Evolutionary conservation across 2,113 vertebrate species (phyloP).

Genomic region (Pitta sordida): DNA sequence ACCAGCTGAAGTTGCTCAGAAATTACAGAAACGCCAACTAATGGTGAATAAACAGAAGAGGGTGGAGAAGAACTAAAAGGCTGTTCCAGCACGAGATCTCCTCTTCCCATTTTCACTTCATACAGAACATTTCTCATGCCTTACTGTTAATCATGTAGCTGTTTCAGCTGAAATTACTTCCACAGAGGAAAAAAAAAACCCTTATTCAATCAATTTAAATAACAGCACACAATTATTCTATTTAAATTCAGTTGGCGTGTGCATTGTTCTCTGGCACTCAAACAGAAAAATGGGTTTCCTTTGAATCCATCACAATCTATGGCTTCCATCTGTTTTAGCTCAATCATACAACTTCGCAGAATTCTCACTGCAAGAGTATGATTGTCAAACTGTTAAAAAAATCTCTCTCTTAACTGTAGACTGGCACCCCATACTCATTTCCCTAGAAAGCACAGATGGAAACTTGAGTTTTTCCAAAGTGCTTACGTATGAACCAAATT

Average conservation of each 20-base stretch:
- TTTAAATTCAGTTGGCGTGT: constrained; percentile 13
- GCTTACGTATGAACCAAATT: not conserved
- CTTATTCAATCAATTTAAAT: not conserved
- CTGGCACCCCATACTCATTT: not conserved
- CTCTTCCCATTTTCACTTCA: not conserved
- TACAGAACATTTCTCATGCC: not conserved
- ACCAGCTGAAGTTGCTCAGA: not conserved
- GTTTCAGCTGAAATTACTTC: constrained; percentile 17
- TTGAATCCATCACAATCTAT: constrained; percentile 38
- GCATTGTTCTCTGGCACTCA: not conserved
- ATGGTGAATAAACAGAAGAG: not conserved
- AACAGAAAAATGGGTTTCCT: constrained; percentile 31
- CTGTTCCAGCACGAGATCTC: not conserved
- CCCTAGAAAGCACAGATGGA: not conserved
- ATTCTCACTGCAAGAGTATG: not conserved
- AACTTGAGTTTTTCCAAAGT: not conserved
- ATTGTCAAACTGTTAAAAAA: not conserved
- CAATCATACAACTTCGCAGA: constrained; percentile 12
- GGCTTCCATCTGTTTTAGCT: constrained; percentile 47
- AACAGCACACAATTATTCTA: constrained; percentile 9
- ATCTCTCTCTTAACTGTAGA: not conserved
- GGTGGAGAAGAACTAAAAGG: not conserved
- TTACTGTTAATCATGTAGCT: not conserved
- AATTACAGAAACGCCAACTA: not conserved
- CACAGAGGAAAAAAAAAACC: not conserved